These are phyloP conservation scores for Drosophila chauvacae DNA, from an alignment of 1,140 invertebrate genomes.

Conservation along the genomic window DNA sequence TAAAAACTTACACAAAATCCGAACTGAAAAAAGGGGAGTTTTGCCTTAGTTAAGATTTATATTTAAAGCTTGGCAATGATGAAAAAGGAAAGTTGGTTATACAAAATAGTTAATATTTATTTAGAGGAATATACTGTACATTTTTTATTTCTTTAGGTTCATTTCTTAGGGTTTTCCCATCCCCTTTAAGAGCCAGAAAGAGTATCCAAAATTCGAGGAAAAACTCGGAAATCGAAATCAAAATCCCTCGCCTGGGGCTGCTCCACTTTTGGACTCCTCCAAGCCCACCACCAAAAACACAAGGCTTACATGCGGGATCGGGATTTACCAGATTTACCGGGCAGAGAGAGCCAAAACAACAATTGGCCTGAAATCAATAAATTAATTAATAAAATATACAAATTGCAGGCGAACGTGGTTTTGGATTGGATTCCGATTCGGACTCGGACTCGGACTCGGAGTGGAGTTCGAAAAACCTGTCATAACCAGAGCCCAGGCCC, in stretches of 20 bases:
- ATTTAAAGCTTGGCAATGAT: no score
- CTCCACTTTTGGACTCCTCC: slow-evolving; percentile 13
- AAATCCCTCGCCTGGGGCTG: not conserved
- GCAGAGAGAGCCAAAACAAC: slow-evolving; percentile 39
- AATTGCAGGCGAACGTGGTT: slow-evolving; percentile 36
- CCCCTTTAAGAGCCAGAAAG: not conserved
- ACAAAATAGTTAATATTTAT: no score
- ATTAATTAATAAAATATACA: slow-evolving; percentile 67
- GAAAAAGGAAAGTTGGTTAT: no score
- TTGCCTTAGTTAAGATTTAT: no score
- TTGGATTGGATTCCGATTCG: slow-evolving; percentile 23
- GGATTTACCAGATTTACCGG: slow-evolving; percentile 59
- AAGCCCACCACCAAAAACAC: not conserved
- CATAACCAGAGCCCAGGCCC: slow-evolving; percentile 59
- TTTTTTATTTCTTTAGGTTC: no score
- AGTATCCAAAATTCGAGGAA: not conserved
- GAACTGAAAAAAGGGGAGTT: no score
- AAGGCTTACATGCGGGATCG: slow-evolving; percentile 56
- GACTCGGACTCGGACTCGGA: not conserved
- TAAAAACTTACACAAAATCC: no score
- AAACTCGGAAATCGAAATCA: not conserved
- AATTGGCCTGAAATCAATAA: slow-evolving; percentile 58
- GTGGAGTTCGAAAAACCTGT: slow-evolving; percentile 67
- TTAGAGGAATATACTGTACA: not conserved
- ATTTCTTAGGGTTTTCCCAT: not conserved